Conservation (phyloP, 1,140 invertebrate genomes). For the Drosophila paulistorum region DNA sequence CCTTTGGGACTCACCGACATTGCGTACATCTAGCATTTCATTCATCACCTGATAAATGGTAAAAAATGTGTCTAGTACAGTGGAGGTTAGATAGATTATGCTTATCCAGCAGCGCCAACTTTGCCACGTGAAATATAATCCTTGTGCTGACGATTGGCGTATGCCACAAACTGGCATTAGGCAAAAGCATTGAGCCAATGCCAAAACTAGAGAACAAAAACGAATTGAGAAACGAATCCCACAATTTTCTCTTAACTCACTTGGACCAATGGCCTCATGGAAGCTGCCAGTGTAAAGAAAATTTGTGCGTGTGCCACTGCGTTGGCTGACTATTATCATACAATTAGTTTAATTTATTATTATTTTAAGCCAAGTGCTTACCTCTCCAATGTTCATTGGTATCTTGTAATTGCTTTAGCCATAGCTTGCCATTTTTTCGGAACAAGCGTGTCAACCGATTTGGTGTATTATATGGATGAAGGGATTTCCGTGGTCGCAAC, state of each 20-base stretch:
- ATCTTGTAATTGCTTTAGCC: neutral
- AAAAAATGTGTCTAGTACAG: conserved; percentile 48
- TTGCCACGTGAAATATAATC: conserved; percentile 57
- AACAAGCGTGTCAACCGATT: neutral
- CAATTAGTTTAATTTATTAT: neutral
- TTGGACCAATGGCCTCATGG: conserved; percentile 67
- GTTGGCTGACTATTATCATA: conserved; percentile 11
- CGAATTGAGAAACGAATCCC: neutral
- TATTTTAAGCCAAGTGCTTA: neutral
- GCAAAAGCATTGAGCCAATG: conserved; percentile 76
- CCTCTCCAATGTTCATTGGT: conserved; percentile 1
- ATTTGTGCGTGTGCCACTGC: conserved; percentile 23
- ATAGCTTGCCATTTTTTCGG: neutral
- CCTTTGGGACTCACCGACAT: conserved; percentile 53
- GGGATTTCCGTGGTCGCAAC: conserved; percentile 11
- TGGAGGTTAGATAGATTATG: conserved; percentile 42
- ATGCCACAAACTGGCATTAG: conserved; percentile 78
- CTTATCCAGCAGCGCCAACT: conserved; percentile 66
- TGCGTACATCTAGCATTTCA: conserved; percentile 62
- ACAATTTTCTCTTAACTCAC: conserved; percentile 22
- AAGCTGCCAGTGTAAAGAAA: conserved; percentile 66
- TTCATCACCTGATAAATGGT: conserved; percentile 49
- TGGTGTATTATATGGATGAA: neutral
- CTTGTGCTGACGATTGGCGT: conserved; percentile 11
- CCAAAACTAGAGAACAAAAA: conserved; percentile 42